Evolutionary conservation across 2,113 vertebrate species (phyloP).

Genomic region (Lepus americanus): DNA sequence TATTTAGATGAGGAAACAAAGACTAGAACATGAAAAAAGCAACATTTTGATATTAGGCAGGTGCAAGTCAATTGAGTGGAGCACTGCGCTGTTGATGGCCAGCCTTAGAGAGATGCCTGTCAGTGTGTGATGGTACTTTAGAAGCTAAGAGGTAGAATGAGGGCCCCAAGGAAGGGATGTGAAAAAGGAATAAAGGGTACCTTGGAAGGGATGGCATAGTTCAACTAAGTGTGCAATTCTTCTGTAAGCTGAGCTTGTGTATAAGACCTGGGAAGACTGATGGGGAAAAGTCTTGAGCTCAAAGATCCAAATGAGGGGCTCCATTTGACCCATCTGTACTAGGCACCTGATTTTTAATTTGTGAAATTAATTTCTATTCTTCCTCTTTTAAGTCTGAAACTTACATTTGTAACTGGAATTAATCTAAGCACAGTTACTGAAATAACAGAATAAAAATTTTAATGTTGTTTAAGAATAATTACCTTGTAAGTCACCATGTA

Average conservation of each 20-base stretch:
- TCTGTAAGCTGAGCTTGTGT: neutral
- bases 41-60: neutral
- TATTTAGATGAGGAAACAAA: neutral
- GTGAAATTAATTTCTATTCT: slow-evolving; percentile 32
- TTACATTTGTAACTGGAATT: slow-evolving; percentile 37
- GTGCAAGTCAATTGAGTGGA: neutral
- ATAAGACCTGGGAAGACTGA: neutral
- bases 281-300: neutral
- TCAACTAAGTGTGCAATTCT: neutral
- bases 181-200: neutral
- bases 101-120: neutral
- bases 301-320: neutral
- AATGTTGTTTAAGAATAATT: neutral
- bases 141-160: neutral
- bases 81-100: neutral
- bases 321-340: neutral
- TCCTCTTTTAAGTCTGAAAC: slow-evolving; percentile 47
- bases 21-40: neutral
- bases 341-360: slow-evolving; percentile 63
- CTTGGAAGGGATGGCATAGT: neutral
- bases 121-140: neutral
- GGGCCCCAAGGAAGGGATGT: neutral
- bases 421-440: slow-evolving; percentile 50
- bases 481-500: neutral
- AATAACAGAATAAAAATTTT: slow-evolving; percentile 37